phyloP scores from a whole-genome alignment of 2,113 vertebrate species.

The Cairina moschata region DNA sequence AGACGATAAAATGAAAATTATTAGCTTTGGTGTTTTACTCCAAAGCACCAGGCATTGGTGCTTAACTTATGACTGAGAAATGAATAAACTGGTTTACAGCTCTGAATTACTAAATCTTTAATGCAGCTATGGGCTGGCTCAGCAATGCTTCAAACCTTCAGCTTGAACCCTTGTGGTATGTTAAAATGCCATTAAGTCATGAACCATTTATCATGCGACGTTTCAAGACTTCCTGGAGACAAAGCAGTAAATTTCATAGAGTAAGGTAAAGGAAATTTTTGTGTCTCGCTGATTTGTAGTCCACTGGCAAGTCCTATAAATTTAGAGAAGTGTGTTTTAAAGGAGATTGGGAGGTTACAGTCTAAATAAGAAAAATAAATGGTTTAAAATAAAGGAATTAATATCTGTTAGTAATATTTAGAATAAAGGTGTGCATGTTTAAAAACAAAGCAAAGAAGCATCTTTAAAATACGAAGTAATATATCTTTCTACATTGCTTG shows the following conservation, averaged over 20 bases:
- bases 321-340: not conserved
- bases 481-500: not conserved
- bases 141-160: constrained; percentile 6
- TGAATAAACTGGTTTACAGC: not conserved
- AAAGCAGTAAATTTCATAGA: constrained; percentile 15
- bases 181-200: not conserved
- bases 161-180: not conserved
- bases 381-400: not conserved
- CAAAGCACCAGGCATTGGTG: not conserved
- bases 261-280: not conserved
- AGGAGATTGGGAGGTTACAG: not conserved
- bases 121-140: not conserved
- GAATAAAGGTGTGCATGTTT: not conserved
- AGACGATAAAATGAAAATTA: not conserved
- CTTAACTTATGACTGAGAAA: not conserved
- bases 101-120: constrained; percentile 20
- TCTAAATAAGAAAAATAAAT: not conserved
- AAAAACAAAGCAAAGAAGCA: not conserved
- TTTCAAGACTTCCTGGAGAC: constrained; percentile 23
- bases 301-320: not conserved
- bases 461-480: not conserved
- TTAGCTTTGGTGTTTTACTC: not conserved
- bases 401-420: not conserved
- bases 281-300: not conserved
- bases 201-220: not conserved